Evolutionary conservation across 2,888 invertebrate species (phyloP).

Genomic region (Achlya flavicornis): DNA sequence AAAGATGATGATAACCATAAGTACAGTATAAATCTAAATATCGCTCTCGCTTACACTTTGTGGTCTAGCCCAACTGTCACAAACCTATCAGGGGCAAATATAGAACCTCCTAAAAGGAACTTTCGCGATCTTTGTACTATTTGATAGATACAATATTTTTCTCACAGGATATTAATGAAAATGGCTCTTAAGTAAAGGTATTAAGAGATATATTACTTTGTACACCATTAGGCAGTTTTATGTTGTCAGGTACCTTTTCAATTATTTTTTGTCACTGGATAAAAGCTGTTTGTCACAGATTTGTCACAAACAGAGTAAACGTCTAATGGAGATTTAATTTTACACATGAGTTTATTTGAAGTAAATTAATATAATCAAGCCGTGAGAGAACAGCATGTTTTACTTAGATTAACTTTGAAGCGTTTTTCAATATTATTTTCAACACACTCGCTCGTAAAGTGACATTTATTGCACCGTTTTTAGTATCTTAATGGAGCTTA

Average conservation of each 20-base stretch:
- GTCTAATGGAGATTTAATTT: too few relatives aligned
- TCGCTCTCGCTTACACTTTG: not conserved
- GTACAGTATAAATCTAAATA: not conserved
- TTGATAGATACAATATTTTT: not conserved
- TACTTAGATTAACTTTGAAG: too few relatives aligned
- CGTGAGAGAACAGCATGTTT: too few relatives aligned
- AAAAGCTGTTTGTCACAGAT: too few relatives aligned
- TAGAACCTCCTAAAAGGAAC: not conserved
- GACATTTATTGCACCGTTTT: too few relatives aligned
- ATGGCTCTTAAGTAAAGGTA: not conserved
- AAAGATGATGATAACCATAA: too few relatives aligned
- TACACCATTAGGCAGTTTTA: not conserved
- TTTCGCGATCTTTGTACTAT: not conserved
- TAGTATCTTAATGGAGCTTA: too few relatives aligned
- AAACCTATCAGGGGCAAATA: not conserved
- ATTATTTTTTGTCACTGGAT: not conserved
- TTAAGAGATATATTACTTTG: not conserved
- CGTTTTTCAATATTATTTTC: too few relatives aligned
- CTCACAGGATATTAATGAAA: not conserved
- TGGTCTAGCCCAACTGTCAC: not conserved
- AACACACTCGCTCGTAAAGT: too few relatives aligned
- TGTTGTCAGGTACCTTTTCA: not conserved
- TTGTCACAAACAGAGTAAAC: too few relatives aligned
- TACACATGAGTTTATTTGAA: too few relatives aligned
- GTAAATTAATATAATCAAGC: too few relatives aligned